Base-by-base conservation (phyloP, 1,140 invertebrate species). In the Dinoponera quadriceps region DNA sequence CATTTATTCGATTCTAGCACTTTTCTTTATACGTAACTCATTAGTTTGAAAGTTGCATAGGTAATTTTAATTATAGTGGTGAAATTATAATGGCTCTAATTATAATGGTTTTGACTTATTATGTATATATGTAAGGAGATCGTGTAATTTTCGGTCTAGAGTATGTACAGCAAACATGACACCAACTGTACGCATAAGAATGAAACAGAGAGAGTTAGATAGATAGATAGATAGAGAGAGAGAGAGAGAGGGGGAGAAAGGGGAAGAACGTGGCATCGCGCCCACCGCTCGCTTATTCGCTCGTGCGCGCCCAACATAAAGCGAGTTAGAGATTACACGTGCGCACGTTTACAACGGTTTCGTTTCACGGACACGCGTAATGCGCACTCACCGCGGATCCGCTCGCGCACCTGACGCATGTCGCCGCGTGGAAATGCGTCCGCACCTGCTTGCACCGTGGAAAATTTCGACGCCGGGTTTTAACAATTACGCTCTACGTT, bases 401-500 rank as follows among this genome's bases (percentile, higher is more conserved):
- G 44, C 14, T 75, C 25, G n/a, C 27, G 22, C 48, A 49, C 2
- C 20, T 38, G 29, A 55, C n/a, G 55, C 27, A 27, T n/a, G n/a
- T 20, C n/a, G 49, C 14, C 27, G n/a, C 25, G 27, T n/a, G 16
- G 25, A 13, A 22, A 20, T 16, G 33, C 9, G 65, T 38, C 44
- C 25, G 29, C 49, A 38, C 7, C 57, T 29, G 48, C n/a, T 27
- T 44, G 25, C 14, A 33, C 3, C 13, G 29, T 14, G 66, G 33
- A 89, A 89, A 86, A 86, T 88, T 89, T 86, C 54, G 55, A 60
- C 27, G 59, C 60, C 22, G 38, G 27, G 60, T 60, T 77, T 88
- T 86, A 84, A 85, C 84, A 86, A 89, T 88, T 86, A 86, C 60
- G 80, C 75, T 54, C 88, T 75, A 81, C 72, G 80, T 88, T 88